phyloP scores from a whole-genome alignment of 1,140 invertebrate genomes.

The Anoplolepis gracilipes region DNA sequence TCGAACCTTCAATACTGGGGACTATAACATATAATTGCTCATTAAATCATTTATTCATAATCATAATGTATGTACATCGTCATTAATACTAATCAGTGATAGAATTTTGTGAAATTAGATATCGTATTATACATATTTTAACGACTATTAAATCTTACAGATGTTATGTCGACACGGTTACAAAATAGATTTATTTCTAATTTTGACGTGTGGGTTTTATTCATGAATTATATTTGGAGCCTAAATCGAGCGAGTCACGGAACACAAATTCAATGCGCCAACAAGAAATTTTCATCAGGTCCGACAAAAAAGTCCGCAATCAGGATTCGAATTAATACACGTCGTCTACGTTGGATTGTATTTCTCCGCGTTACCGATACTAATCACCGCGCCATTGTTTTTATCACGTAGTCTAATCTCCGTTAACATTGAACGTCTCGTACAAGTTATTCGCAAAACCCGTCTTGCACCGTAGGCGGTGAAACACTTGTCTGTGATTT shows the following conservation, averaged over 20 bases:
- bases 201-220: neutral
- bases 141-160: neutral
- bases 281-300: constrained; percentile 39
- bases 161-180: neutral
- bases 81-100: neutral
- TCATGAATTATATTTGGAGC: neutral
- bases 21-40: constrained; percentile 84
- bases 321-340: constrained; percentile 68
- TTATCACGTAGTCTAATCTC: constrained; percentile 68
- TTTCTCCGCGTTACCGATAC: constrained; percentile 57
- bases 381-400: constrained; percentile 62
- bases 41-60: neutral
- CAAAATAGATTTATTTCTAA: neutral
- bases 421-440: constrained; percentile 55
- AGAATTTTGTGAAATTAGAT: neutral
- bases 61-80: neutral
- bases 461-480: constrained; percentile 30
- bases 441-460: constrained; percentile 42
- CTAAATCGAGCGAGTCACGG: neutral
- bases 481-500: constrained; percentile 65
- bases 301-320: constrained; percentile 50
- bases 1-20: constrained; percentile 89
- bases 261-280: neutral
- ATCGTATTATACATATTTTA: neutral
- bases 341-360: constrained; percentile 51